Base-by-base conservation (phyloP, 2,797 vertebrate genomes). In the Oceanodroma leucorhoa region DNA sequence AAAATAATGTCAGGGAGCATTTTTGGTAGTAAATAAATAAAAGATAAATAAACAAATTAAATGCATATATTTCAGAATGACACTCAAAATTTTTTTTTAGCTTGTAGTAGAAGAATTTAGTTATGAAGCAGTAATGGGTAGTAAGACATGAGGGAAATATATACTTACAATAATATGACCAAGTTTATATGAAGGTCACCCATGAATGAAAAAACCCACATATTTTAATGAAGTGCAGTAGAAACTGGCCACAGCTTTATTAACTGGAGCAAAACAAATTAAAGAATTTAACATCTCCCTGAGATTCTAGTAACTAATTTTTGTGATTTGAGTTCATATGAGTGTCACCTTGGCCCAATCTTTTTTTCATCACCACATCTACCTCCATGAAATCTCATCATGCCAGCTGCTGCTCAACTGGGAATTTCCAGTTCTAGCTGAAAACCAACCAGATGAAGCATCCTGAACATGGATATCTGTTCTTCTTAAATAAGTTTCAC, bases 221-320 rank as follows among this genome's bases (percentile, higher is more conserved):
- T 17, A 30, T 14, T 58, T 69, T 86, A 92, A 82, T 93, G 51
- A 89, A 53, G 36, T 89, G 43, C 24, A 26, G 24, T 83, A 60
- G 66, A 70, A 85, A 79, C 51, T 70, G 60, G 29, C 55, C 36
- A 26, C 75, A 73, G 51, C 45, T 94, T 95, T 93, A 84, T 95
- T 90, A 87, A 73, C 55, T 84, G 40, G 73, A 84, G 60, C 51
- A 84, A 95, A 90, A 38, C 36, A 92, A 94, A 94, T 91, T 78
- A 81, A 71, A 69, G 82, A 43, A 79, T 82, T 79, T 77, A 87
- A 71, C 22, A 36, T 71, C 38, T 92, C 41, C 17, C n/a, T 69
- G 69, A 75, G 34, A 87, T 64, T 91, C 57, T 79, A 46, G 16
- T 72, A 65, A 50, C 38, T 95, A 46, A 62, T 79, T 91, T 79